Evolutionary conservation across 2,797 vertebrate species (phyloP).

Genomic region (Philypnodon macrostomus): DNA sequence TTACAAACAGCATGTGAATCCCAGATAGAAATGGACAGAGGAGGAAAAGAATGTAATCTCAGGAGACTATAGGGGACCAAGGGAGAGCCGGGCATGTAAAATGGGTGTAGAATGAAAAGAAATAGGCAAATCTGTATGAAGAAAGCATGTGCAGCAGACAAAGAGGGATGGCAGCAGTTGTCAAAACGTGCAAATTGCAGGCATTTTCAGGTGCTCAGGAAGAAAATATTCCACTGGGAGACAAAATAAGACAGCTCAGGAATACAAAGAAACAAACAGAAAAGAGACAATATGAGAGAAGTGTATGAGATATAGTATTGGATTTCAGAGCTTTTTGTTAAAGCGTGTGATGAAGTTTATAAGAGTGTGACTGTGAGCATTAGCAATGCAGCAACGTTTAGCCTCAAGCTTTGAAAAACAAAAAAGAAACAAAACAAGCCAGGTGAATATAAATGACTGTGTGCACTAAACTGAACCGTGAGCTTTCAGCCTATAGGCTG

Average conservation of each 20-base stretch:
- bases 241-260: conserved; percentile 24
- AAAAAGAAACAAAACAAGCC: conserved; percentile 9
- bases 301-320: conserved; percentile 33
- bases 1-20: conserved; percentile 24
- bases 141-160: conserved; percentile 1
- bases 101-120: conserved; percentile 41
- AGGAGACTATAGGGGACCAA: not conserved
- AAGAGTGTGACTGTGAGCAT: conserved; percentile 6
- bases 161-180: conserved; percentile 45
- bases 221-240: conserved; percentile 43
- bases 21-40: conserved; percentile 12
- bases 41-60: conserved; percentile 4
- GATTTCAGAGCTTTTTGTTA: conserved; percentile 39
- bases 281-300: conserved; percentile 6
- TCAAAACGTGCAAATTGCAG: conserved; percentile 53
- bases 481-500: not conserved
- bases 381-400: conserved; percentile 10
- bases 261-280: conserved; percentile 7
- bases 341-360: conserved; percentile 28
- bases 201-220: conserved; percentile 46
- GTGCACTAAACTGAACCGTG: too few relatives aligned
- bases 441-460: conserved; percentile 11
- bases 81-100: conserved; percentile 26
- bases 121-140: conserved; percentile 31
- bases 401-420: conserved; percentile 9